Evolutionary conservation across 2,797 vertebrate species (phyloP).

Genomic region (Sebastes itinus): DNA sequence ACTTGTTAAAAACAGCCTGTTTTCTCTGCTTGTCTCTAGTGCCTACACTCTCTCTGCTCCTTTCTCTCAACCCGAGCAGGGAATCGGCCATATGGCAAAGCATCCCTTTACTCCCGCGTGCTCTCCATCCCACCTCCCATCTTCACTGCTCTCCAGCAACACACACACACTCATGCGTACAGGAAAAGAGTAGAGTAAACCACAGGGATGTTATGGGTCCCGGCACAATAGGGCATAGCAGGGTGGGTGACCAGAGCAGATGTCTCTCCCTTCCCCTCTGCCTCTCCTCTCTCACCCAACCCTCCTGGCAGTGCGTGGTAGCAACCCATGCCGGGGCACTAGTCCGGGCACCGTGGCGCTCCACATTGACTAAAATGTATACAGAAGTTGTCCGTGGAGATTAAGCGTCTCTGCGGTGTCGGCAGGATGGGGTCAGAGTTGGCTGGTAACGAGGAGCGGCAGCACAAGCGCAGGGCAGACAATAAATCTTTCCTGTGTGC

Average conservation of each 20-base stretch:
- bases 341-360: conserved; percentile 33
- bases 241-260: conserved; percentile 68
- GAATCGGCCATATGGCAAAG: conserved; percentile 72
- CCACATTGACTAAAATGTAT: conserved; percentile 63
- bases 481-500: conserved; percentile 75
- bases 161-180: conserved; percentile 40
- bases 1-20: conserved; percentile 9
- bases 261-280: conserved; percentile 57
- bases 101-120: conserved; percentile 34
- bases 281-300: conserved; percentile 21
- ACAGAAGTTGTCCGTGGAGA: conserved; percentile 72
- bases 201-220: conserved; percentile 42
- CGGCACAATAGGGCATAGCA: conserved; percentile 55
- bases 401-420: conserved; percentile 64
- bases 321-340: conserved; percentile 58
- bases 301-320: conserved; percentile 30
- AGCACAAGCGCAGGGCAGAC: conserved; percentile 64
- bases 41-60: conserved; percentile 27
- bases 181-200: conserved; percentile 44
- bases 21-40: conserved; percentile 24
- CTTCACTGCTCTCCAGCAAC: conserved; percentile 22
- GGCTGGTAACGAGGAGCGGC: conserved; percentile 69
- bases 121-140: conserved; percentile 42
- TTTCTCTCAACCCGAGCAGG: conserved; percentile 43
- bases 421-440: conserved; percentile 75